These are phyloP conservation scores for Copidosoma aretas DNA, from an alignment of 2,888 invertebrate species.

Conservation along the genomic window DNA sequence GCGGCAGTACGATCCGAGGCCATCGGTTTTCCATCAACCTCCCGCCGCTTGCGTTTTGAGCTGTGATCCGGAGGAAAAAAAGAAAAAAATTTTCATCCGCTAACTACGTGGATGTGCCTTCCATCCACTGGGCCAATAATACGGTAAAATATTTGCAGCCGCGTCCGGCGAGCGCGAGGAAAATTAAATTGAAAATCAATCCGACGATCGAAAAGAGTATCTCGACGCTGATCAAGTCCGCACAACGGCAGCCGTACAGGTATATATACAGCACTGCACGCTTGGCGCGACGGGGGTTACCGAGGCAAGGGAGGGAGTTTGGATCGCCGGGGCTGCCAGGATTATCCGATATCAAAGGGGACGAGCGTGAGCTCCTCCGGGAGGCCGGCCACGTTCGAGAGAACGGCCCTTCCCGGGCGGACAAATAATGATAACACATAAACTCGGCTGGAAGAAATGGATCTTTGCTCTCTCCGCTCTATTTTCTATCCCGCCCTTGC, in stretches of 20 bases:
- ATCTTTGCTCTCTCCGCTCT: background rate
- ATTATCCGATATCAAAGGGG: constrained; percentile 56
- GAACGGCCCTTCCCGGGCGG: constrained; percentile 37
- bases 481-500: background rate
- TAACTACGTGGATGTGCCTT: no score
- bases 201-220: background rate
- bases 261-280: no score
- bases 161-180: no score
- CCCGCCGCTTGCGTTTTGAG: no score
- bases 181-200: no score
- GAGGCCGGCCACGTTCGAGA: constrained; percentile 44
- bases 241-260: background rate
- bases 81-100: no score
- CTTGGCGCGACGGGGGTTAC: background rate
- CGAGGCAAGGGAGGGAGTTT: background rate
- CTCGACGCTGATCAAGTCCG: background rate
- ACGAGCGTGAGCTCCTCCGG: constrained; percentile 44
- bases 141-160: no score
- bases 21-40: no score
- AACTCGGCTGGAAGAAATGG: constrained; percentile 12
- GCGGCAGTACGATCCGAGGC: no score
- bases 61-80: no score
- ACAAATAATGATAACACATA: constrained; percentile 52
- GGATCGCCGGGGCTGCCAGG: constrained; percentile 40
- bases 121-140: no score